Base-by-base conservation (phyloP, 2,113 vertebrate genomes). In the Sinosuthora webbiana region DNA sequence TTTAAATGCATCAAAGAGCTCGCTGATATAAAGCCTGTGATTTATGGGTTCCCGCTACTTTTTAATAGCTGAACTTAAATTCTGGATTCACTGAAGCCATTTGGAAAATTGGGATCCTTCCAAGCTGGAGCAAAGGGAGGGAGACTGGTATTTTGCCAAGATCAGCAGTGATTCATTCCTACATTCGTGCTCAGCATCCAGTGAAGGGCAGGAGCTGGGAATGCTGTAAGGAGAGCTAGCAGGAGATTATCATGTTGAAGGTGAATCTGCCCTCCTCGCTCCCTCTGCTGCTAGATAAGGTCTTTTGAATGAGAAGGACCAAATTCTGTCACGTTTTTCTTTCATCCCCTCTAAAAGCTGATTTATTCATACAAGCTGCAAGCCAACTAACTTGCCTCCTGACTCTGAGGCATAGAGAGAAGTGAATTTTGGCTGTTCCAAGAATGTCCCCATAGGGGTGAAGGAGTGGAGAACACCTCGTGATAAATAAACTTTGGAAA, bases 111-210 rank as follows among this genome's bases (percentile, higher is more conserved):
- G 93, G 95, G 95, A 95, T 95, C 93, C 96, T 92, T 97, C 96
- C 96, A 97, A 96, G 83, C 60, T 96, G 80, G 94, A 96, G 95
- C 95, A 90, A 95, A 97, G 96, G 93, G 95, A 96, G 96, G 83
- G 95, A 87, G 93, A 64, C 92, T 96, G 95, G 89, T 96, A 84
- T 93, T 96, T 95, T 93, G 96, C 96, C 95, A 97, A 96, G 95
- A 95, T 96, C 95, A 96, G 95, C 96, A 96, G 88, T 96, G 96
- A 96, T 96, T 97, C 93, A 97, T 97, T 97, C 95, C 96, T 95
- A 81, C 80, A 94, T 97, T 96, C 92, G 92, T 84, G 96, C 95
- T 96, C 65, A 95, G 94, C 94, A 94, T 94, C 90, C 88, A 96
- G 90, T 94, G 96, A 97, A 96, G 94, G 96, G 94, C 96, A 97